Percentiles rank a stretch among this genome's conserved stretches.
phyloP scores from a whole-genome alignment of 2,888 invertebrate genomes.

The Callimorpha dominula region DNA sequence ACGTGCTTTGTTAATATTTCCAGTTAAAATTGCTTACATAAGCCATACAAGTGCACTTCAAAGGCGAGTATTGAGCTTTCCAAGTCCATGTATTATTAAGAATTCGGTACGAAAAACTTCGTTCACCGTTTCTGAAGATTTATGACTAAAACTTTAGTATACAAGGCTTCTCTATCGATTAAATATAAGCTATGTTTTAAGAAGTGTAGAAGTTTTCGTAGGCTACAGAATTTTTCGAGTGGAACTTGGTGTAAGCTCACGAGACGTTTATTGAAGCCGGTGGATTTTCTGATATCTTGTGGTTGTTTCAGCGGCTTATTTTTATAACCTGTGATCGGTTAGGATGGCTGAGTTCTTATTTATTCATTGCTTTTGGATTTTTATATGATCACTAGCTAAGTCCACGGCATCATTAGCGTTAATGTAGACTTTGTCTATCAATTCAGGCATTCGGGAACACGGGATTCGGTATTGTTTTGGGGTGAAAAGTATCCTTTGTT shows the following conservation, averaged over 20 bases:
- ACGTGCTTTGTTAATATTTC: not conserved
- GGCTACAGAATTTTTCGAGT: conserved; percentile 2
- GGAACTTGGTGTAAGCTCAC: not conserved
- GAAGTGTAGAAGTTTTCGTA: not conserved
- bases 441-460: not conserved
- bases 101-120: not conserved
- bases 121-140: not conserved
- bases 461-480: not conserved
- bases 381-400: not conserved
- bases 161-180: conserved; percentile 21
- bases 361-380: not conserved
- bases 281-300: not conserved
- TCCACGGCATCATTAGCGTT: not conserved
- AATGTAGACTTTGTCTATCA: not conserved
- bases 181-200: conserved; percentile 6
- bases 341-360: not conserved
- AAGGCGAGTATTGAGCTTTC: not conserved
- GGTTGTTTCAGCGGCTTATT: not conserved
- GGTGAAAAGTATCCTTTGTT: not conserved
- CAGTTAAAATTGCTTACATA: not conserved
- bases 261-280: conserved; percentile 4
- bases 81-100: not conserved
- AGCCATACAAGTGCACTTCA: not conserved
- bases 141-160: conserved; percentile 6
- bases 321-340: not conserved